Percentiles rank a stretch among this genome's conserved stretches.
These are phyloP conservation scores for Erpobdella octoculata DNA, from an alignment of 2,888 invertebrate species.

Conservation along the genomic window DNA sequence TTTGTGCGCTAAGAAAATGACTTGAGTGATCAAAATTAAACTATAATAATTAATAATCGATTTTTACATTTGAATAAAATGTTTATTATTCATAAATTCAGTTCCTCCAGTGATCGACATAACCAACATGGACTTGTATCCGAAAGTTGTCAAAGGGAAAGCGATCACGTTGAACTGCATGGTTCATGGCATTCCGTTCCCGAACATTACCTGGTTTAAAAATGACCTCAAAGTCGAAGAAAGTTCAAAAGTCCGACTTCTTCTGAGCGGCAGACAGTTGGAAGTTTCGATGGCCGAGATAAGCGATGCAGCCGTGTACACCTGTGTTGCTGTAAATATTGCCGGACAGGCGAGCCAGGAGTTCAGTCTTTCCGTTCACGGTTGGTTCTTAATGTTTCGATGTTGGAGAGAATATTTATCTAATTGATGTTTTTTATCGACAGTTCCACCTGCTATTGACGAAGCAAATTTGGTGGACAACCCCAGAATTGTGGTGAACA, in stretches of 20 bases:
- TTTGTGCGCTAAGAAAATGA: too few relatives aligned
- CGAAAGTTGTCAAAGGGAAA: slow-evolving; percentile 46
- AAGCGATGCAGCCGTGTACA: slow-evolving; percentile 46
- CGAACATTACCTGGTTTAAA: slow-evolving; percentile 51
- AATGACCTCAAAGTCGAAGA: slow-evolving; percentile 23
- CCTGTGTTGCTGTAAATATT: slow-evolving; percentile 54
- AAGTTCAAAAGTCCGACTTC: slow-evolving; percentile 28
- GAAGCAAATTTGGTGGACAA: slow-evolving; percentile 43
- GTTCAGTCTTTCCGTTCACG: slow-evolving; percentile 46
- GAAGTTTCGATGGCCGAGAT: slow-evolving; percentile 40
- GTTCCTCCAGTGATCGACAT: slow-evolving; percentile 52
- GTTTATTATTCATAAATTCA: slow-evolving; percentile 29
- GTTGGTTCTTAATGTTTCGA: slow-evolving; percentile 40
- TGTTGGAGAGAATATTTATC: not conserved
- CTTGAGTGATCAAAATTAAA: too few relatives aligned
- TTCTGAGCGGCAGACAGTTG: slow-evolving; percentile 42
- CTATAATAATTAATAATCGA: too few relatives aligned
- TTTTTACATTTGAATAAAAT: too few relatives aligned
- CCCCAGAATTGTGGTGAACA: slow-evolving; percentile 45
- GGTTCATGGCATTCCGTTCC: slow-evolving; percentile 51
- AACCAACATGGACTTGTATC: slow-evolving; percentile 42
- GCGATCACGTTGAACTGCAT: slow-evolving; percentile 51
- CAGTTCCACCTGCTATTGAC: slow-evolving; percentile 52
- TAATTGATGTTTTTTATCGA: not conserved
- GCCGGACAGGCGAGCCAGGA: slow-evolving; percentile 50